These are phyloP conservation scores for Tholera decimalis DNA, from an alignment of 2,888 invertebrate genomes.

Conservation along the genomic window DNA sequence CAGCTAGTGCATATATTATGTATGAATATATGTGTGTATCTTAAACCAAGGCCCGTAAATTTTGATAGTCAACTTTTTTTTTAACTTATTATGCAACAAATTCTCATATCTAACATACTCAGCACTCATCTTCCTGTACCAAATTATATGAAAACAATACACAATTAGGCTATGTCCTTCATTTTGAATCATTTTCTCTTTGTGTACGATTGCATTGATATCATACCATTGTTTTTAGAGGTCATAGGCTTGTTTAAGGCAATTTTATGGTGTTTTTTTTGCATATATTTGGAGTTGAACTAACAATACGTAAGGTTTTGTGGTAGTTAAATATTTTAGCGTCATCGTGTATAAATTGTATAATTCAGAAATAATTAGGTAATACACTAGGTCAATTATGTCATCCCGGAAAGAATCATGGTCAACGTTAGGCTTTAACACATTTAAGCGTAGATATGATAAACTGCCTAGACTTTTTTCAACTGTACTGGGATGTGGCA, in stretches of 20 bases:
- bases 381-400: neutral
- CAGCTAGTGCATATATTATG: too few relatives aligned
- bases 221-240: constrained; percentile 62
- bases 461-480: too few relatives aligned
- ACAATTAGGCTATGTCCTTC: constrained; percentile 64
- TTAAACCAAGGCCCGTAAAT: neutral
- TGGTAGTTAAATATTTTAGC: constrained; percentile 2
- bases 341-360: neutral
- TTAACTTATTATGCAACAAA: constrained; percentile 26
- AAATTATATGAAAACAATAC: constrained; percentile 63
- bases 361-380: constrained; percentile 2
- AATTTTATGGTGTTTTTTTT: constrained; percentile 56
- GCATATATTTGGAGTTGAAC: constrained; percentile 24
- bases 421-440: neutral
- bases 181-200: constrained; percentile 55
- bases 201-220: constrained; percentile 56
- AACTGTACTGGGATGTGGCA: neutral
- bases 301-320: constrained; percentile 33
- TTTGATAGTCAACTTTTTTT: constrained; percentile 7
- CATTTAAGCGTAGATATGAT: too few relatives aligned
- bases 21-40: neutral
- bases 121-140: constrained; percentile 52
- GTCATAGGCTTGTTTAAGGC: constrained; percentile 45
- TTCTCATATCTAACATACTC: constrained; percentile 30
- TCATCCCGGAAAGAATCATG: neutral